These are phyloP conservation scores for Lagopus leucura DNA, from an alignment of 2,113 vertebrate species.

Conservation along the genomic window DNA sequence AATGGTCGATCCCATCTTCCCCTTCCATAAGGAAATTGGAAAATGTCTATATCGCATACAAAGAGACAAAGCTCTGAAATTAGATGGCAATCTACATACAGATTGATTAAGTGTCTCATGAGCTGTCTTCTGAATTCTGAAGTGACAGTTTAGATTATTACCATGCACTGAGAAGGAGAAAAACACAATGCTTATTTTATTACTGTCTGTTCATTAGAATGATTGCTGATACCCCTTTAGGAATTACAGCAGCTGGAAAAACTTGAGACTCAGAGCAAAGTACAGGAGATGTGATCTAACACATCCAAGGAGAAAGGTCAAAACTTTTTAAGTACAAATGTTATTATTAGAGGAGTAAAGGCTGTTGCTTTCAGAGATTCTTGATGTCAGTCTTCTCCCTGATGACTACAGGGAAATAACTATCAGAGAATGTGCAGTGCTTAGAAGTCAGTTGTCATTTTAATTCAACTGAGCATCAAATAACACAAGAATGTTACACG, in stretches of 20 bases:
- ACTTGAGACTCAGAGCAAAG: background rate
- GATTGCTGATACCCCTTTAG: background rate
- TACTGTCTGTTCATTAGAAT: background rate
- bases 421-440: background rate
- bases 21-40: background rate
- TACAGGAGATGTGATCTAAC: background rate
- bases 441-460: background rate
- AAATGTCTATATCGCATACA: background rate
- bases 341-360: background rate
- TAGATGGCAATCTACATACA: background rate
- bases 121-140: background rate
- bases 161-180: background rate
- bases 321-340: background rate
- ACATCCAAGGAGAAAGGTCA: background rate
- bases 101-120: background rate
- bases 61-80: background rate
- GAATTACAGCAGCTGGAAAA: background rate
- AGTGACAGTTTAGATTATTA: background rate
- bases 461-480: background rate
- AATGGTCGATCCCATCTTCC: background rate
- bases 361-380: background rate
- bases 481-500: background rate
- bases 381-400: background rate
- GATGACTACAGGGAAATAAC: background rate
- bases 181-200: background rate